Base-by-base conservation (phyloP, 2,113 vertebrate genomes). In the Manacus vitellinus region DNA sequence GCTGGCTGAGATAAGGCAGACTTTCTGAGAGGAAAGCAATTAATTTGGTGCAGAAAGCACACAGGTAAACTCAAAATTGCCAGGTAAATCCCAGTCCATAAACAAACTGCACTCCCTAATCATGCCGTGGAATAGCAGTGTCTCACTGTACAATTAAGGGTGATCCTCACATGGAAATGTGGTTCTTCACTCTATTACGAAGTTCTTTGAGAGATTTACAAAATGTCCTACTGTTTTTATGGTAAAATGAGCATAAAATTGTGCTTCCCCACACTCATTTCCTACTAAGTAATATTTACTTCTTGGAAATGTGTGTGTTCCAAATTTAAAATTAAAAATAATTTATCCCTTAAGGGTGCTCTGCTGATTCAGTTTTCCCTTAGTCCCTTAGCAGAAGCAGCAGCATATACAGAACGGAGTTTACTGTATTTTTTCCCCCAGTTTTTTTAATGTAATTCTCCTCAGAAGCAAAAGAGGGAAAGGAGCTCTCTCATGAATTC, bases 201-300 rank as follows among this genome's bases (percentile, higher is more conserved):
- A 78, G 47, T 41, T 68, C 10, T 77, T 46, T 84, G 83, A 92
- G 44, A 90, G 33, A 80, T 74, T 71, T 84, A 63, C 15, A 80
- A 63, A 86, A 63, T 37, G 4, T 72, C 37, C 13, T 89, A 71
- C 3, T 0, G 2, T 77, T 74, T 93, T 90, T 83, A 74, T 70
- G 63, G 52, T 54, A 51, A 86, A 94, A 96, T 56, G 41, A 94
- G 85, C 82, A 88, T 74, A 83, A 95, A 93, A 93, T 79, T 88
- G 27, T 90, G 30, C n/a, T 88, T 76, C 39, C 65, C 19, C 35
- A 31, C 4, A 55, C 21, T 81, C 56, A 59, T 71, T 74, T 91
- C 68, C 55, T 63, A 12, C 54, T 83, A 84, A 87, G 71, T 79
- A 88, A 77, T n/a, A 87, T 22, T 89, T 63, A 46, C 81, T 93